Percentiles rank a stretch among this genome's conserved stretches.
phyloP scores from a whole-genome alignment of 2,888 invertebrate genomes.

The Tryphoninae sp. region DNA sequence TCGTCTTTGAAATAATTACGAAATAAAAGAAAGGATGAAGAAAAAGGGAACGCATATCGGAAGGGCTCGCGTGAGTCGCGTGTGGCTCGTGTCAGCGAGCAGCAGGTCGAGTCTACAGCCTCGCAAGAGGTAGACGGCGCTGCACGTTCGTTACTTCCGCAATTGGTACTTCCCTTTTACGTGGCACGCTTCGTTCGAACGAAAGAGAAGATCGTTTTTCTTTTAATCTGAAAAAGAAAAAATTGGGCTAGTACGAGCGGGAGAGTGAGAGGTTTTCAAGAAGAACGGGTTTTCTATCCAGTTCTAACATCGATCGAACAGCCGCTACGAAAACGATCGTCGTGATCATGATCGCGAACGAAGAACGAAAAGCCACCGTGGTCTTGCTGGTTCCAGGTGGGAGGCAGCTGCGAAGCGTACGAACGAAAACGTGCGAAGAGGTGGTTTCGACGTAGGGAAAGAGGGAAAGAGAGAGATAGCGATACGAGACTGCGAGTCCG shows the following conservation, averaged over 20 bases:
- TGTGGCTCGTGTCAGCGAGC: slow-evolving; percentile 54
- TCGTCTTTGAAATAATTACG: slow-evolving; percentile 9
- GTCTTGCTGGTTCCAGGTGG: slow-evolving; percentile 77
- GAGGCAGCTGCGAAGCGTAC: slow-evolving; percentile 80
- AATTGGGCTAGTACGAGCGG: slow-evolving; percentile 33
- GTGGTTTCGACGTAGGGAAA: slow-evolving; percentile 1
- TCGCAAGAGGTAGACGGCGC: slow-evolving; percentile 25
- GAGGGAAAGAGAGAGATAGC: slow-evolving; percentile 2
- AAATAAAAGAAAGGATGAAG: slow-evolving; percentile 35
- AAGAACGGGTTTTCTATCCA: background rate
- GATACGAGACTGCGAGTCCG: slow-evolving; percentile 63
- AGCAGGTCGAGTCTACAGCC: slow-evolving; percentile 32
- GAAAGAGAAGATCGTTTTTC: slow-evolving; percentile 39
- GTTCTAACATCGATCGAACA: background rate
- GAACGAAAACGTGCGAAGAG: slow-evolving; percentile 51
- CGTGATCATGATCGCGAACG: slow-evolving; percentile 46
- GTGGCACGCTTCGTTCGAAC: background rate
- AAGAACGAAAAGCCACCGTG: slow-evolving; percentile 53
- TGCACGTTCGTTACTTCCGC: slow-evolving; percentile 43
- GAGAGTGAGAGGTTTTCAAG: slow-evolving; percentile 1
- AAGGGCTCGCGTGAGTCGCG: slow-evolving; percentile 54
- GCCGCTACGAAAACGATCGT: slow-evolving; percentile 39
- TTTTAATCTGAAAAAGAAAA: slow-evolving; percentile 18
- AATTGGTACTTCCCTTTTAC: slow-evolving; percentile 8
- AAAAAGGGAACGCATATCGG: slow-evolving; percentile 29